phyloP scores from a whole-genome alignment of 2,113 vertebrate species.

The Anoplopoma fimbria region DNA sequence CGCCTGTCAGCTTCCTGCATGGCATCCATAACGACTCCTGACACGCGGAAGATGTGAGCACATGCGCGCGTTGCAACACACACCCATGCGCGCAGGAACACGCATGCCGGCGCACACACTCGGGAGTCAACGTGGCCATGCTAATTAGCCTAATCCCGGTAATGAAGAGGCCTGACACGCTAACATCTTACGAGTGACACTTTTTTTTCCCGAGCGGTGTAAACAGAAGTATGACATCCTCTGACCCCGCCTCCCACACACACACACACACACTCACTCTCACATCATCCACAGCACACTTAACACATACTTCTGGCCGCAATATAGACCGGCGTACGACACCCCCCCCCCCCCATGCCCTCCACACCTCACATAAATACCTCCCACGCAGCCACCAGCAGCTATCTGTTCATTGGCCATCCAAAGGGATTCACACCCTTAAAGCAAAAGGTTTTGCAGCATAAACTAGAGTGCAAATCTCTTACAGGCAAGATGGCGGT shows the following conservation, averaged over 20 bases:
- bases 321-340: conserved; percentile 2
- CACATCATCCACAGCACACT: conserved; percentile 5
- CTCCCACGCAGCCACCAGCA: conserved; percentile 7
- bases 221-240: conserved; percentile 79
- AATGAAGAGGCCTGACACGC: conserved; percentile 87
- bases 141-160: conserved; percentile 87
- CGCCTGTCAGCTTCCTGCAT: conserved; percentile 64
- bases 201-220: conserved; percentile 79
- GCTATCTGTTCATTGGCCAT: not conserved
- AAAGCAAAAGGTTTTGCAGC: not conserved
- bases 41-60: not conserved
- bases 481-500: not conserved
- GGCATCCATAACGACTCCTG: conserved; percentile 66
- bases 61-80: no score
- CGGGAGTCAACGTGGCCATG: conserved; percentile 71
- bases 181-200: conserved; percentile 75
- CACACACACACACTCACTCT: no score
- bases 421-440: not conserved
- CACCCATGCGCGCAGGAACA: not conserved
- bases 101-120: conserved; percentile 1
- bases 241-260: conserved; percentile 52
- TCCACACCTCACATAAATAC: conserved; percentile 20
- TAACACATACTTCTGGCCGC: conserved; percentile 18
- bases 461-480: not conserved
- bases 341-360: not conserved